Base-by-base conservation (phyloP, 2,888 invertebrate genomes). In the Nomada fucata region DNA sequence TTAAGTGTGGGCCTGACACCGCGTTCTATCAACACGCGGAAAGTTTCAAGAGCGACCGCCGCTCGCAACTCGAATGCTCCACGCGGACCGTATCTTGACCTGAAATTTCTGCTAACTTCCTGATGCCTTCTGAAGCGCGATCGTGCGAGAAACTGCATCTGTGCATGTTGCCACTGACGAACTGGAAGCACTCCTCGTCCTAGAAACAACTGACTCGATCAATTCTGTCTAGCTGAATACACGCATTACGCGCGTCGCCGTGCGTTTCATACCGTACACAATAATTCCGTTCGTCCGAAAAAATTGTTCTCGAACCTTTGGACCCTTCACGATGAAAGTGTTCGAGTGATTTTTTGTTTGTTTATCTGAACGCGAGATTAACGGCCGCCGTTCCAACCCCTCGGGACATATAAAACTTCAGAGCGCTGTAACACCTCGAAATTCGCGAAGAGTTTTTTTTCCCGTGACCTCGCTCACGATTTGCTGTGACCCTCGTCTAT, bases 61-160 rank as follows among this genome's bases (percentile, higher is more conserved):
- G 55, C 70, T 52, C 36, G 23, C 60, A 73, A 79, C 61, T 83
- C 59, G 67, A 5, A 63, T 29, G 63, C 67, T 36, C 73, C 61
- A 60, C 26, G 68, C 67, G 70, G 75, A 59, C 69, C 77, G 73
- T 77, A 84, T 86, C 86, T 85, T 84, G 86, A 84, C 82, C 84
- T 79, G 82, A 86, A 86, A 80, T 85, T 70, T 67, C 79, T 75
- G 71, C 77, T 47, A 75, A 82, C 85, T 79, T 59, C 52, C 79
- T 47, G 47, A 59, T 67, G 69, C 64, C 82, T 76, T 75, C 59
- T 71, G 61, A 60, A 7, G 59, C 23, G 64, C 52, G 20, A 70
- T 36, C 50, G 47, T 61, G 59, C 29, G 65, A 55, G 80, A 73
- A 79, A 68, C 55, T 68, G 79, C 79, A 79, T 55, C 15, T 23